Evolutionary conservation across 2,888 invertebrate species (phyloP), one percentile per base, ranked within the genome.

Genomic region (Balanococcus diminutus): DNA sequence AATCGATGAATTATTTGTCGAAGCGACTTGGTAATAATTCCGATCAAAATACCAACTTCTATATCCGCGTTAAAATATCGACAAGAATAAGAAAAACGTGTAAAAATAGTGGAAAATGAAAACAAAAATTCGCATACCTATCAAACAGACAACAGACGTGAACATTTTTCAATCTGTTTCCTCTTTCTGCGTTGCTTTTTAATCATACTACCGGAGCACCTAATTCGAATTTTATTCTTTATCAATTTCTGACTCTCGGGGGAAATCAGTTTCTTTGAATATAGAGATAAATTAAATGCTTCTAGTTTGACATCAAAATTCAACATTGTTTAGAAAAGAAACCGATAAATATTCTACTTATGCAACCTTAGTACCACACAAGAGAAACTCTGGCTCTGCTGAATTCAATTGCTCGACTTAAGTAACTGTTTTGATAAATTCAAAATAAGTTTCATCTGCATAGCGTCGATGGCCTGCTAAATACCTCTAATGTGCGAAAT

Each of bases 171-270:
- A 79, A 79, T 79, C 75, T 36, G 75, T 79, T 79, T 79, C 36
- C 75, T 36, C 75, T 36, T 79, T 36, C 14, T 9, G 36, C 75
- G 75, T 79, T 36, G 36, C 75, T 79, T n/a, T 79, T 79, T 79
- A 36, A 79, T 79, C 75, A 22, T 22, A 22, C 56, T 28, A 22
- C n/a, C 67, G 36, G 36, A 79, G 36, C 75, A 79, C 75, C 75
- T 79, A 79, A 79, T 79, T 79, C 75, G 75, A 79, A 79, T 79
- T 79, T 79, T 79, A 79, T 79, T 79, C 75, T 79, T 36, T 79
- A 79, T 79, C 75, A 79, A 79, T 79, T 79, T 79, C 75, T 79
- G 36, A 79, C 36, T 79, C 75, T 19, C 75, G 1, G 8, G 75
- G 75, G 75, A 79, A 79, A 79, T 79, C 75, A 79, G 19, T 79